Base-by-base conservation (phyloP, 1,140 invertebrate species). In the Drosophila nigrodunni region DNA sequence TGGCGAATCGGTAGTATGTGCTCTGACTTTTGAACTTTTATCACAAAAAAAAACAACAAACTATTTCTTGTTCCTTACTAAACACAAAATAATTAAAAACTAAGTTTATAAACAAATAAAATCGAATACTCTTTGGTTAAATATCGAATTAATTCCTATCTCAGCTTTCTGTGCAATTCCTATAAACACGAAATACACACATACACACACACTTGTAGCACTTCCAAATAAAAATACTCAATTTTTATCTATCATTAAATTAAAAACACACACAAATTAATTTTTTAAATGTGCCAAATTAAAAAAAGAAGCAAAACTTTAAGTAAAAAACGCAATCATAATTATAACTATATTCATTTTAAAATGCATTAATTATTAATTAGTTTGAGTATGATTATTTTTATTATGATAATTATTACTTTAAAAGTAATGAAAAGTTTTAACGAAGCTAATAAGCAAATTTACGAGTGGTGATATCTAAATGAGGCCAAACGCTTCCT, bases 221-320 rank as follows among this genome's bases (percentile, higher is more conserved):
- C 74, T 81, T 83, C 75, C 86, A 89, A 81, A 88, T 74, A 71
- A 55, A 30, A 78, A 89, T 85, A 89, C 85, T 89, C 80, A 87
- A 88, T 34, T 57, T 66, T 62, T 61, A 68, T 78, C 68, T 77
- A 85, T 64, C 25, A 52, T 43, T 43, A 21, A 59, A 35, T 30
- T 30, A 5, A 72, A 72, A 35, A 72, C 39, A 82, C 46, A 73
- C 65, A 71, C 68, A 78, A 85, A 73, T 85, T 88, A 88, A 89
- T 85, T 89, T 85, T 89, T 89, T 89, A 85, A 90, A 89, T 89
- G 85, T 89, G 85, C 85, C 85, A 89, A 89, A 89, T 89, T 85
- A 67, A 49, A 62, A 67, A 15, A 15, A 5, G 25, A 30, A 30
- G 25, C 11, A 67, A 58, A 37, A 55, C 13, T 43, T 81, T 72